Base-by-base conservation (phyloP, 2,113 vertebrate genomes). In the Monarcha castaneiventris region DNA sequence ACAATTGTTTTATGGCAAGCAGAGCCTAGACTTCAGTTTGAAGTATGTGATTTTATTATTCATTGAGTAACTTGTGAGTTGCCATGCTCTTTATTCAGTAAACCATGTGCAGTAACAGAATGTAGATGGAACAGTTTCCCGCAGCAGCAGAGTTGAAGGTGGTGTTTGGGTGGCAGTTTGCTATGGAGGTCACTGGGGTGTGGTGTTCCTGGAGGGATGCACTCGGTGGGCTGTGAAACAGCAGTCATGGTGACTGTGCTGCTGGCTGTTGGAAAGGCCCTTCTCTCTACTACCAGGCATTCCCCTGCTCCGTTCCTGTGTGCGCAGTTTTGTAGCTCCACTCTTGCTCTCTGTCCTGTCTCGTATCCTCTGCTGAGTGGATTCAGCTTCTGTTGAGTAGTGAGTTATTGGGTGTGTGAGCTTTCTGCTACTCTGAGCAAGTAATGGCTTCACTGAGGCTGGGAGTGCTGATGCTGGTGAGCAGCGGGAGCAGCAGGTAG, bases 161-260 rank as follows among this genome's bases (percentile, higher is more conserved):
- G 49, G 4, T 51, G 20, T 9, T 54, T 4, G 10, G 6, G 16
- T 48, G 33, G 14, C 29, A 20, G 9, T 52, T 77, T 66, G 10
- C 7, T 71, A 0, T 26, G 32, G 48, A 79, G 15, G 29, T 58
- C 15, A 4, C 5, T 64, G 27, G 16, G 18, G 15, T 19, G 9
- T 49, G 39, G 4, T 66, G 27, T 58, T 10, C 20, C 44, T 32
- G 58, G 27, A 49, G 64, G 37, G 25, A 5, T 52, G 20, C 5
- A 3, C 6, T 69, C 16, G 35, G 15, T 15, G 4, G 26, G 4
- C 33, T 56, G 43, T 79, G 58, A 51, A 80, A 43, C 58, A 37
- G 7, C 23, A 33, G 17, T 43, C 8, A 2, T 1, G 7, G 25
- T 9, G 26, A 26, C 51, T 39, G 6, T 2, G 0, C 39, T 3